Base-by-base conservation (phyloP, 2,888 invertebrate genomes). In the Pocota personata region DNA sequence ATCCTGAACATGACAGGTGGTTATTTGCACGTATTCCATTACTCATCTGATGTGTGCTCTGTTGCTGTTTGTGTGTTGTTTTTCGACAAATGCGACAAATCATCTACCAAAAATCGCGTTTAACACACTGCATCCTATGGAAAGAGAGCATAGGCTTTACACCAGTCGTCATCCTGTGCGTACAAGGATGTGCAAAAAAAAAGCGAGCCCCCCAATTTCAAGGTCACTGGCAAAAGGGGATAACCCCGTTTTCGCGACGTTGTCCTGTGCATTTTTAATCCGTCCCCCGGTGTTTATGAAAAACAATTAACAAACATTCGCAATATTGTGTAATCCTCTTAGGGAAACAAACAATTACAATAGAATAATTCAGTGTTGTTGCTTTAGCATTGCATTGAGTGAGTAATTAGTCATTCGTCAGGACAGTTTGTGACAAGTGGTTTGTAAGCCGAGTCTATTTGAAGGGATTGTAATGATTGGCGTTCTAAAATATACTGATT, bases 21-120 rank as follows among this genome's bases (percentile, higher is more conserved):
- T 86, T 86, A 86, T 86, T 86, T 86, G 86, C 86, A 86, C 82
- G 86, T 86, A 82, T 86, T 82, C 82, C 86, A 86, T 86, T 86
- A 86, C 86, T 82, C 86, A 86, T 80, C 82, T 62, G 80, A 71
- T 82, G 57, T 71, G 35, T 64, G 69, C 62, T 71, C 30, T 50
- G 64, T 57, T 43, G 6, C 35, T 57, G 30, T 46, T 14, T 62
- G 46, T 58, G 57, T 60, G 24, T 16, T 69, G 43, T 55, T 58
- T 73, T 77, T 76, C 67, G 67, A 72, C 86, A 82, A 82, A 77
- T 69, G 62, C 71, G 86, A 86, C 86, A 86, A 86, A 86, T 86
- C 86, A 82, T 76, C 72, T 77, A 67, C 76, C 72, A 37, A 86
- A 86, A 86, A 60, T 86, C 76, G 72, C 86, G 55, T 62, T 62